Conservation (phyloP, 2,888 invertebrate species). For the Tolmerus cingulatus region DNA sequence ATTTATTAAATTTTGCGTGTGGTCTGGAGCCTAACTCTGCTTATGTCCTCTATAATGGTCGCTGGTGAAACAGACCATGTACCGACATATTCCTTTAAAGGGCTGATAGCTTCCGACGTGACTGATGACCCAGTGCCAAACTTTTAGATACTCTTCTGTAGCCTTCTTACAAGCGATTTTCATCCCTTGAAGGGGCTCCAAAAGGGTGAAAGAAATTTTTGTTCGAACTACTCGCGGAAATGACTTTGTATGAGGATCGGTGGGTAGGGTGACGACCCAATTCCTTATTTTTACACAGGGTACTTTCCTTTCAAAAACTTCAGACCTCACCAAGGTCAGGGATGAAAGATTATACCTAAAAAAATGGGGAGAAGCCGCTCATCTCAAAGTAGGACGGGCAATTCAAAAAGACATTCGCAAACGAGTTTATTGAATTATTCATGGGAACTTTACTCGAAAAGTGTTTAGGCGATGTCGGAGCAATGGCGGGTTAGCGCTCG, state of each 20-base stretch:
- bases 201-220: not conserved
- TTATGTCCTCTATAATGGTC: not conserved
- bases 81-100: not conserved
- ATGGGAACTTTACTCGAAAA: constrained; percentile 21
- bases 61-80: not conserved
- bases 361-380: not conserved
- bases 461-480: constrained; percentile 23
- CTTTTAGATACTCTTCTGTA: not conserved
- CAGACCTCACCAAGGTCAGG: constrained; percentile 15
- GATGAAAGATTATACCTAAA: not conserved
- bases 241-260: not conserved
- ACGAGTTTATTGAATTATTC: constrained; percentile 41
- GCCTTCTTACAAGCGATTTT: not conserved
- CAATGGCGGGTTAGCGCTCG: not conserved
- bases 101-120: not conserved
- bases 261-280: not conserved
- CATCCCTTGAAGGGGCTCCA: not conserved
- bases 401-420: constrained; percentile 25
- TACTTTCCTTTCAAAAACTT: not conserved
- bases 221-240: not conserved
- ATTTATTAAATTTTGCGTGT: not conserved
- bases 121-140: constrained; percentile 2
- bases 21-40: not conserved
- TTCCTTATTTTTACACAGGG: not conserved
- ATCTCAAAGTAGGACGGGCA: not conserved